A percentile compares a stretch with the other conserved stretches of the same genome.
phyloP scores from a whole-genome alignment of 2,113 vertebrate species.

The Rhinopomastus cyanomelas region DNA sequence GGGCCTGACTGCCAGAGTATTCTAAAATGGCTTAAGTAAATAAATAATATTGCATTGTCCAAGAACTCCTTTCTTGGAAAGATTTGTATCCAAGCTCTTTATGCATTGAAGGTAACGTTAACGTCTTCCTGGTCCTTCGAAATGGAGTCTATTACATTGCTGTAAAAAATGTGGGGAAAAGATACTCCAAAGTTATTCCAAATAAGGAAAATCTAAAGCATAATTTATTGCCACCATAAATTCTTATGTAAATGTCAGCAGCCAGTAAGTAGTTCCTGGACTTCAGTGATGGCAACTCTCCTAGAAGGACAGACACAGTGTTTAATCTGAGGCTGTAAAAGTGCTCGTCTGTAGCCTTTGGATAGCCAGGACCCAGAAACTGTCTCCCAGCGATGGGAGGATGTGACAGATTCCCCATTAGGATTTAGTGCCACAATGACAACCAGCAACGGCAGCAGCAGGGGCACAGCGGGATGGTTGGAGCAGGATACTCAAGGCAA shows the following conservation, averaged over 20 bases:
- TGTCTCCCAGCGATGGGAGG: neutral
- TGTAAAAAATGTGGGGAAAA: neutral
- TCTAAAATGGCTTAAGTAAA: conserved; percentile 59
- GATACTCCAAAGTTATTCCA: conserved; percentile 16
- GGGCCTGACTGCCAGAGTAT: neutral
- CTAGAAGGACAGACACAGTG: neutral
- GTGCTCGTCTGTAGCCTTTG: neutral
- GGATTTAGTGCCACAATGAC: neutral
- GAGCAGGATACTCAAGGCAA: accelerated
- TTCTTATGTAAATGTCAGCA: conserved; percentile 47
- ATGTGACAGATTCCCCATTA: neutral
- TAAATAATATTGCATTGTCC: conserved; percentile 6
- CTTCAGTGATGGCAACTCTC: conserved; percentile 26
- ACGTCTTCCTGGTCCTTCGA: conserved; percentile 12
- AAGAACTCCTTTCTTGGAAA: conserved; percentile 31
- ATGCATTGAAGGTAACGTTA: conserved; percentile 1
- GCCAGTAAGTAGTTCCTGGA: neutral
- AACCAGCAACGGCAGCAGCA: neutral
- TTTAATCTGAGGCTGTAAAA: conserved; percentile 53
- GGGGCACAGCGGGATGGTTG: accelerated
- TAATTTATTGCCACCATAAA: conserved; percentile 41
- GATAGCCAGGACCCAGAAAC: neutral
- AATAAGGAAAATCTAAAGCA: conserved; percentile 34
- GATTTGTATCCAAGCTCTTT: neutral
- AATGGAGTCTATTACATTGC: neutral